phyloP scores from a whole-genome alignment of 2,113 vertebrate genomes.

The Oryzias woworae region DNA sequence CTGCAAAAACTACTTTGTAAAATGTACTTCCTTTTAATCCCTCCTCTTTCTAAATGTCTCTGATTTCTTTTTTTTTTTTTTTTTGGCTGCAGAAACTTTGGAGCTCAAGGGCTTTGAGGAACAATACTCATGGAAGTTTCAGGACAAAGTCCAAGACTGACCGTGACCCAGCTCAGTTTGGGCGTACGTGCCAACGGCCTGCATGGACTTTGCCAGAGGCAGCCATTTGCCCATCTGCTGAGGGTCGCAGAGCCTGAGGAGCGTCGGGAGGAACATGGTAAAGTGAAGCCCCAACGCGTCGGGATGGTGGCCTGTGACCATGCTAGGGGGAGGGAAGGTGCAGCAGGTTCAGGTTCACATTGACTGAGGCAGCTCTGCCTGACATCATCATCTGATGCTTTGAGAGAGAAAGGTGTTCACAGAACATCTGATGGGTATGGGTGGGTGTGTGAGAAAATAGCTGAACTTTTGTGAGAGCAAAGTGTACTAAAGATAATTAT shows the following conservation, averaged over 20 bases:
- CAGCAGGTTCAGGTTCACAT: slow-evolving; percentile 8
- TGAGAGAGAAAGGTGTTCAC: no score
- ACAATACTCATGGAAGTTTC: not conserved
- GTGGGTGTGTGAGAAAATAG: no score
- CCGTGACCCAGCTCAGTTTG: slow-evolving; percentile 97
- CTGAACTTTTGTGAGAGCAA: no score
- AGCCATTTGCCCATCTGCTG: slow-evolving; percentile 91
- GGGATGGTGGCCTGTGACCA: slow-evolving; percentile 6
- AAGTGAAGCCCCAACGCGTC: slow-evolving; percentile 84
- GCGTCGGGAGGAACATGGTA: slow-evolving; percentile 90
- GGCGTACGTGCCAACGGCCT: slow-evolving; percentile 91
- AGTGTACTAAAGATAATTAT: no score
- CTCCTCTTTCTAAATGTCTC: no score
- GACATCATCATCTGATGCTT: no score
- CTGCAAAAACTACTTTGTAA: not conserved
- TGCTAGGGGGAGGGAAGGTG: slow-evolving; percentile 61
- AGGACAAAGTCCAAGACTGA: slow-evolving; percentile 79
- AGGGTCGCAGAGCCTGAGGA: slow-evolving; percentile 83
- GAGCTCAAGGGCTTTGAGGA: slow-evolving; percentile 2
- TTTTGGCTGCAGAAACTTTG: no score
- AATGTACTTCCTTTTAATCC: no score
- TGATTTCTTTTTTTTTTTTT: no score
- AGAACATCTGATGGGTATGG: no score
- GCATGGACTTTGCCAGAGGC: slow-evolving; percentile 72
- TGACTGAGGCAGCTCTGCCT: no score